These are phyloP conservation scores for Lipophrys pholis DNA, from an alignment of 2,113 vertebrate genomes.

Conservation along the genomic window DNA sequence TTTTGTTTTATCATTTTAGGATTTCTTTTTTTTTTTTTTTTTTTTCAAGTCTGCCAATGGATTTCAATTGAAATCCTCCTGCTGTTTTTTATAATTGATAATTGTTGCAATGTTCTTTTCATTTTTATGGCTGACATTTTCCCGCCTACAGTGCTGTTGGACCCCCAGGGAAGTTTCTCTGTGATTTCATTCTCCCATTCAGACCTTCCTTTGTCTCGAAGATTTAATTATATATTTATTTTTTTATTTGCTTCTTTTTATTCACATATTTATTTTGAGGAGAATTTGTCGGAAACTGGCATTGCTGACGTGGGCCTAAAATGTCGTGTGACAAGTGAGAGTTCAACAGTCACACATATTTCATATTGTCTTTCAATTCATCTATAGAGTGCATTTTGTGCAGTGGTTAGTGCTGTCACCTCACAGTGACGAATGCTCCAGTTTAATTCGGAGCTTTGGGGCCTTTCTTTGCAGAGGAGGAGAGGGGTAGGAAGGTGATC, in stretches of 20 bases:
- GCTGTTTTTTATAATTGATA: background rate
- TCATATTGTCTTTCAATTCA: background rate
- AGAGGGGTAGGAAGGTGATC: background rate
- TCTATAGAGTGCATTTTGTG: no score
- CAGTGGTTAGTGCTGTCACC: no score
- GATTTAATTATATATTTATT: background rate
- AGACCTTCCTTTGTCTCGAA: background rate
- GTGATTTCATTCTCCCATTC: constrained; percentile 10
- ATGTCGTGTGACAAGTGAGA: background rate
- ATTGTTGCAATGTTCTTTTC: constrained; percentile 23
- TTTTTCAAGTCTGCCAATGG: background rate
- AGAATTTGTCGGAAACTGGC: no score
- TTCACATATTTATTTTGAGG: background rate
- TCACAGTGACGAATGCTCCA: no score
- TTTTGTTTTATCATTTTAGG: background rate
- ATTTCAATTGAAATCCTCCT: background rate
- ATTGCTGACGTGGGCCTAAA: no score
- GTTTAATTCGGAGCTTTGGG: no score
- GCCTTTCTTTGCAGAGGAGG: no score
- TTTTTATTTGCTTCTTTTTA: background rate
- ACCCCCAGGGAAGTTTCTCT: background rate
- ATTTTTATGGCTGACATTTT: constrained; percentile 14
- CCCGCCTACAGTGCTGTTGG: background rate
- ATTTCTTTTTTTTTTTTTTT: no score
- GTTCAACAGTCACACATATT: background rate